Percentiles rank a stretch among this genome's conserved stretches.
These are phyloP conservation scores for Peromyscus maniculatus DNA, from an alignment of 2,113 vertebrate genomes.

Conservation along the genomic window DNA sequence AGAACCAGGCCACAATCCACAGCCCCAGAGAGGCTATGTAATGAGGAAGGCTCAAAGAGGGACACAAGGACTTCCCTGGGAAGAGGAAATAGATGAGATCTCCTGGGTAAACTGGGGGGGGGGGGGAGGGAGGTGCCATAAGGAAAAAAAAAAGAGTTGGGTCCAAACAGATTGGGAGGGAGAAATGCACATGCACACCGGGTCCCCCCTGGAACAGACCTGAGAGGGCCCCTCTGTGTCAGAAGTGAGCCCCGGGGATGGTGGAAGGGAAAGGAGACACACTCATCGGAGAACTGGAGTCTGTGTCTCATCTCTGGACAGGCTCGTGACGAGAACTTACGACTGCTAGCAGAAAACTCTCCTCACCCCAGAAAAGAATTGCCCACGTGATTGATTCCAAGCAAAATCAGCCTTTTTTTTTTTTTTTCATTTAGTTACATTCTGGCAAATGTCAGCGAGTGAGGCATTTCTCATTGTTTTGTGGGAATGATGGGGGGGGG, in stretches of 20 bases:
- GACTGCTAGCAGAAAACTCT: slow-evolving; percentile 44
- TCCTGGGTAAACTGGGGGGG: not conserved
- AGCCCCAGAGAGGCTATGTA: not conserved
- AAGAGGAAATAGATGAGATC: not conserved
- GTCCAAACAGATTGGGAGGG: not conserved
- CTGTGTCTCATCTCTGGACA: not conserved
- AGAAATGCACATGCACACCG: not conserved
- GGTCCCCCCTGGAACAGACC: not conserved
- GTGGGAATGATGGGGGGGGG: not conserved
- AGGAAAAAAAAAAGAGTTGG: not conserved
- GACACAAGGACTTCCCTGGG: not conserved
- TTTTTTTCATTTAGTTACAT: not conserved
- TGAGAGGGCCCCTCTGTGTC: not conserved
- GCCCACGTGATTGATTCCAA: not conserved
- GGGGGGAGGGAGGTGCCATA: not conserved
- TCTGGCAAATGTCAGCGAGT: slow-evolving; percentile 13
- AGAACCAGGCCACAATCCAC: not conserved
- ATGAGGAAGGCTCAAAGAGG: not conserved
- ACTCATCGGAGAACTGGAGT: not conserved
- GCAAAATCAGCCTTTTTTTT: not conserved
- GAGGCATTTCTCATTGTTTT: slow-evolving; percentile 2
- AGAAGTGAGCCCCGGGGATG: not conserved
- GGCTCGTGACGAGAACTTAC: not conserved
- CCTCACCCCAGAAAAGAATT: not conserved
- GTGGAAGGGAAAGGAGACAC: not conserved